Evolutionary conservation across 1,140 invertebrate species (phyloP).

Genomic region (Muscidifurax raptorellus): DNA sequence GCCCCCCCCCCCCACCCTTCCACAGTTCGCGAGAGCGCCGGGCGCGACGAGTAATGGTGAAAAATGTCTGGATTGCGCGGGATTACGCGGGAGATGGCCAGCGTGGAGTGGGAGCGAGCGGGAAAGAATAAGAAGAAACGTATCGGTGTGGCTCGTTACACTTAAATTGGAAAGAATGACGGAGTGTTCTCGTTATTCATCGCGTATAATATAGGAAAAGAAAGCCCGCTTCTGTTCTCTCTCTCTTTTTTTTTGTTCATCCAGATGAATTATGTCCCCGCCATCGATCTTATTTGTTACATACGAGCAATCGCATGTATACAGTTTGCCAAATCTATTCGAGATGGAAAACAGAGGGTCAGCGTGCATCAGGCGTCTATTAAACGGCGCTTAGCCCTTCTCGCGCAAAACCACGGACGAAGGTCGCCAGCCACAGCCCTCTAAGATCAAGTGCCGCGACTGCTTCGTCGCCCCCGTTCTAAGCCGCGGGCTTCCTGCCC

Average conservation of each 20-base stretch:
- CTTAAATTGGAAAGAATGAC: conserved; percentile 76
- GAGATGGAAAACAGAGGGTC: background rate
- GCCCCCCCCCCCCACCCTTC: conserved; percentile 37
- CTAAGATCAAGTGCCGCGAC: conserved; percentile 65
- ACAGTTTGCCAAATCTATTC: background rate
- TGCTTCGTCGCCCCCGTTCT: conserved; percentile 25
- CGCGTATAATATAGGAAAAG: conserved; percentile 73
- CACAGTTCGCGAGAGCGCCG: conserved; percentile 3
- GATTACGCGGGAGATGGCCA: conserved; percentile 68
- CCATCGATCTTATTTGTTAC: background rate
- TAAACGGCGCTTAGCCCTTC: conserved; percentile 63
- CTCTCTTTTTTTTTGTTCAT: background rate
- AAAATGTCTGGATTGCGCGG: conserved; percentile 75
- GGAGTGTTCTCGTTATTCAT: conserved; percentile 75
- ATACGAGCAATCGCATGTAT: no score
- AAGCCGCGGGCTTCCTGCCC: conserved; percentile 20
- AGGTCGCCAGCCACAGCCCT: conserved; percentile 54
- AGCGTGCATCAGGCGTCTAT: conserved; percentile 60
- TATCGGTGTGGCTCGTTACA: conserved; percentile 76
- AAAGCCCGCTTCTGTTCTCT: conserved; percentile 50
- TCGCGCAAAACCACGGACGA: conserved; percentile 60
- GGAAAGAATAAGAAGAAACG: conserved; percentile 74
- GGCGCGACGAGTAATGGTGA: conserved; percentile 72
- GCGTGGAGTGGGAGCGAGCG: conserved; percentile 55
- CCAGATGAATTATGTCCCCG: conserved; percentile 54